These are phyloP conservation scores for Lepidotrigona ventralis DNA, from an alignment of 1,140 invertebrate genomes.

Conservation along the genomic window DNA sequence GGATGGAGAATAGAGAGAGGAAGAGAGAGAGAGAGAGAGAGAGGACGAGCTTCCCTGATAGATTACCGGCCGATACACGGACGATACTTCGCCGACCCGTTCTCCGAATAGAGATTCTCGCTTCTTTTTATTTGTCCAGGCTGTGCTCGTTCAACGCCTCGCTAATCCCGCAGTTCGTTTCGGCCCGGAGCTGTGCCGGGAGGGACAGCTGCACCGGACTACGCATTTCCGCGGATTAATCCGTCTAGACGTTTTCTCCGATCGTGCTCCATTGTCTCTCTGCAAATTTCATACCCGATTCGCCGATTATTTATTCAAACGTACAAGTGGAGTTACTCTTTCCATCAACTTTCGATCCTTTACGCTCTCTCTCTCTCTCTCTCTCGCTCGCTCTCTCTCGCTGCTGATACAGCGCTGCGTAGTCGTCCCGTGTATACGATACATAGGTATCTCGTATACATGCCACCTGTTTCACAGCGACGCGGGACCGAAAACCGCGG, in stretches of 20 bases:
- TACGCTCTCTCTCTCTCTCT: not conserved
- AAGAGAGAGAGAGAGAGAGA: constrained; percentile 33
- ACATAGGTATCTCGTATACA: no score
- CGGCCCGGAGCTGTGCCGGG: not conserved
- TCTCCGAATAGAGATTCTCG: constrained; percentile 40
- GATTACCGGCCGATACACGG: constrained; percentile 55
- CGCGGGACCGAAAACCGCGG: no score
- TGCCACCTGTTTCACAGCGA: not conserved
- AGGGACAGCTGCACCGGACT: constrained; percentile 9
- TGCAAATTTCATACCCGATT: not conserved
- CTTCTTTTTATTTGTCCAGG: constrained; percentile 33
- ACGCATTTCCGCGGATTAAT: constrained; percentile 11
- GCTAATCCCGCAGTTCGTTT: constrained; percentile 33
- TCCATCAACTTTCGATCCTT: not conserved
- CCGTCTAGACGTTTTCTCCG: constrained; percentile 18
- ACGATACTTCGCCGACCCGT: constrained; percentile 32
- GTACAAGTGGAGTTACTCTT: not conserved
- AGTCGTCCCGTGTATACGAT: no score
- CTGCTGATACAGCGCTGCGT: no score
- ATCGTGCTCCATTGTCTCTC: not conserved
- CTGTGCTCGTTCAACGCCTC: constrained; percentile 32
- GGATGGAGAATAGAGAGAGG: not conserved
- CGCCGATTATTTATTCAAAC: not conserved
- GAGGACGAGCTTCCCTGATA: constrained; percentile 45
- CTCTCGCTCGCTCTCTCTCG: no score